Base-by-base conservation (phyloP, 2,797 vertebrate genomes). In the Peromyscus eremicus region DNA sequence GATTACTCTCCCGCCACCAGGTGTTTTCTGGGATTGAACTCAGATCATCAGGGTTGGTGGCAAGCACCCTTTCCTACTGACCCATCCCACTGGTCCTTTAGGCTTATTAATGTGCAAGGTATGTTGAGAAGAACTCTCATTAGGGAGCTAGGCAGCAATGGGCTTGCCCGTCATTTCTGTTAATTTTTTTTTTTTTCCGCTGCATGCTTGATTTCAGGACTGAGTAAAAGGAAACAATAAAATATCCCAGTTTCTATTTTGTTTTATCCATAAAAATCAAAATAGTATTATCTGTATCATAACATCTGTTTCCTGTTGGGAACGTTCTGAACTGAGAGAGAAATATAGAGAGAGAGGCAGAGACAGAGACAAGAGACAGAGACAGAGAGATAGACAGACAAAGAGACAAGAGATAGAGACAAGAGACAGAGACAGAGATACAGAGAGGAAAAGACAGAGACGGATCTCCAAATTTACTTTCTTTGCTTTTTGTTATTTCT, bases 401-500 rank as follows among this genome's bases (percentile, higher is more conserved):
- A 43, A 52, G 49, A 52, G 49, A 52, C 11, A 52, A 52, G 43
- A 84, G 27, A 86, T 3, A 66, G 25, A 73, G 23, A 34, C 49
- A 52, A 81, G 52, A 79, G 14, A 55, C 4, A n/a, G 19, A 37
- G 1, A 46, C 9, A 84, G 40, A 64, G 4, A 64, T 2, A 29
- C 29, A 52, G 16, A 79, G 12, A 29, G 23, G 27, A 3, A 52
- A 32, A 79, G 4, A 64, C 79, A 83, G 81, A 66, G 60, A 66
- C 17, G 46, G 62, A 34, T 16, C 12, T 71, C 46, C 34, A 27
- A 87, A 40, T 76, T 49, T 46, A 29, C 64, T 89, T 96, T 95
- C 17, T 97, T 96, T 96, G 43, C 0, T 97, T 95, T 93, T 96
- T 98, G 97, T 95, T 62, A 75, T 77, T 82, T 93, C 75, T 96